These are phyloP conservation scores for Amphimallon solstitiale DNA, from an alignment of 2,888 invertebrate species.

Conservation along the genomic window DNA sequence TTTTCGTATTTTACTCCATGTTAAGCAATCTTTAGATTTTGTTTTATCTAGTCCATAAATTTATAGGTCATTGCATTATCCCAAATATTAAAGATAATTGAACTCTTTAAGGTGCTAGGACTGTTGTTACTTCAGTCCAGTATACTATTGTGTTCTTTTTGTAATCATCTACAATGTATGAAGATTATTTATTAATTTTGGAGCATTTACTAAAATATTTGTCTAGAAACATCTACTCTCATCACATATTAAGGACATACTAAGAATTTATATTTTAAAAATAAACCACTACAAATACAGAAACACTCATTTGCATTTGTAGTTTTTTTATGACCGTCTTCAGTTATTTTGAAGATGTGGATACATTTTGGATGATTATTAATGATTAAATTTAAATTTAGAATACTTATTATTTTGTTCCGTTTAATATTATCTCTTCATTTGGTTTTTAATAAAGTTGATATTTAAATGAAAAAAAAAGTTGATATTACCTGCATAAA, in stretches of 20 bases:
- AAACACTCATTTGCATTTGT: not conserved
- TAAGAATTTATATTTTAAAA: no score
- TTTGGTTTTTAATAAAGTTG: not conserved
- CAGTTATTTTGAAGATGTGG: not conserved
- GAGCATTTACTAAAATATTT: not conserved
- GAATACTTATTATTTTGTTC: not conserved
- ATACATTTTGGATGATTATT: no score
- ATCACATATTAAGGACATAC: no score
- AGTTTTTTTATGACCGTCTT: not conserved
- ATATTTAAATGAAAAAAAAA: constrained; percentile 1
- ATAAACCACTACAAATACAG: no score
- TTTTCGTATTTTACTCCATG: not conserved
- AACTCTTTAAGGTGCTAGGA: constrained; percentile 21
- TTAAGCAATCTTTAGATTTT: constrained; percentile 10
- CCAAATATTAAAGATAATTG: constrained; percentile 32
- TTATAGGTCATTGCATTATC: constrained; percentile 26
- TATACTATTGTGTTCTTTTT: not conserved
- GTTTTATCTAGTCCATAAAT: constrained; percentile 34
- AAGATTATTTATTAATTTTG: no score
- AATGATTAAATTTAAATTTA: no score
- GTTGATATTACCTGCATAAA: not conserved
- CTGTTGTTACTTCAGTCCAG: constrained; percentile 7
- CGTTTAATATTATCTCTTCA: not conserved
- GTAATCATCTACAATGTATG: not conserved
- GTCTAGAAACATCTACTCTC: no score